Base-by-base conservation (phyloP, 2,888 invertebrate species). In the Andrena haemorrhoa region DNA sequence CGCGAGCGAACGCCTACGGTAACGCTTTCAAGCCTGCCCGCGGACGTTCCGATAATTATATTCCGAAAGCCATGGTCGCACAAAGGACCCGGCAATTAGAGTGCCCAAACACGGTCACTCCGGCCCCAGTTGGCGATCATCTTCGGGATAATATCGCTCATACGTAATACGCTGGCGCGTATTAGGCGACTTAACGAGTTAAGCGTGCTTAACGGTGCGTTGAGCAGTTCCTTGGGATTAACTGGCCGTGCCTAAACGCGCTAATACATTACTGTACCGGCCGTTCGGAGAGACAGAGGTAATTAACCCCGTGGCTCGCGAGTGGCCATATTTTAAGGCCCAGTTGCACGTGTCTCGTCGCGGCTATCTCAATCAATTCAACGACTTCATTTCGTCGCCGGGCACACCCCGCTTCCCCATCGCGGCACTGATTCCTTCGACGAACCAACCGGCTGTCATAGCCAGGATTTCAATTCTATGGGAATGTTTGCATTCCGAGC, bases 181-280 rank as follows among this genome's bases (percentile, higher is more conserved):
- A 88, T 88, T 85, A 85, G 84, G 85, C 70, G 80, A 85, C 83
- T 85, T 82, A 88, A 86, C 88, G 88, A 88, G 89, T 89, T 84
- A 89, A 89, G 86, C 88, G 88, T 84, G 88, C 83, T 90, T 89
- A 88, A 89, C 90, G 88, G 90, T 81, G 88, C 90, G 89, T 90
- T 86, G 85, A 90, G 85, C 84, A 89, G 89, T 88, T 89, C 87
- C 86, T 82, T 82, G 87, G 85, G 89, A 90, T 88, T 85, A 90
- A 89, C 89, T 89, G 89, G 86, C 88, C 89, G 89, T 88, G 90
- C 89, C 86, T 90, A 91, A 91, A 89, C 85, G 88, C 86, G 89
- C 88, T 90, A 90, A 91, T 90, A 88, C 88, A 89, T 91, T 89
- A 84, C 81, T 69, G 80, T 86, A 75, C 78, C 83, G 73, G 76